These are phyloP conservation scores for Micromussa lordhowensis DNA, from an alignment of 92 coral and sea anemone genomes.

Conservation along the genomic window DNA sequence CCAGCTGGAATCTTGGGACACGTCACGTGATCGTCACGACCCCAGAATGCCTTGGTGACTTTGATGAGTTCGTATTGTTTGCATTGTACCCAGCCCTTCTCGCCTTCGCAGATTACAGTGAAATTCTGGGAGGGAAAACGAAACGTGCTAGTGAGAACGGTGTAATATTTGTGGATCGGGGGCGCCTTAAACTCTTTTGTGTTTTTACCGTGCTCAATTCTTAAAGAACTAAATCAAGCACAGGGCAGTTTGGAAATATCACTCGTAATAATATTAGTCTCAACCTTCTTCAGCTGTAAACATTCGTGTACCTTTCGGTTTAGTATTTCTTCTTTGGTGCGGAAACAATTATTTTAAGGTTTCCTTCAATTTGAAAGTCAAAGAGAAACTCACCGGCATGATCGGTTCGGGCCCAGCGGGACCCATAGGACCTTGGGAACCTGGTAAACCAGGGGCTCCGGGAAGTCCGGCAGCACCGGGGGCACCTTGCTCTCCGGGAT, in stretches of 20 bases:
- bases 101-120: constrained; percentile 99
- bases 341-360: neutral
- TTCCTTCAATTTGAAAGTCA: neutral
- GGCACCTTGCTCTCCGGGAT: constrained; percentile 97
- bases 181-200: neutral
- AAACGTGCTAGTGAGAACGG: neutral
- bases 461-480: constrained; percentile 99
- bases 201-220: too few species aligned
- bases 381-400: constrained; percentile 90
- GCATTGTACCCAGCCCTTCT: constrained; percentile 99
- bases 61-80: constrained; percentile 99
- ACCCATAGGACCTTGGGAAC: constrained; percentile 94
- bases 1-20: constrained; percentile 99
- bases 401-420: constrained; percentile 95
- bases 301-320: too few species aligned
- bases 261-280: neutral
- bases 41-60: constrained; percentile 98
- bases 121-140: constrained; percentile 84
- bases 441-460: constrained; percentile 99
- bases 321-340: neutral
- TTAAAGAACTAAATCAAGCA: too few species aligned
- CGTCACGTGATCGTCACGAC: constrained; percentile 99
- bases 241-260: too few species aligned
- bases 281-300: too few species aligned
- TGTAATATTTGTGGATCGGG: too few species aligned